Percentiles rank a stretch among this genome's conserved stretches.
These are phyloP conservation scores for Meghimatium bilineatum DNA, from an alignment of 2,888 invertebrate species.

Conservation along the genomic window DNA sequence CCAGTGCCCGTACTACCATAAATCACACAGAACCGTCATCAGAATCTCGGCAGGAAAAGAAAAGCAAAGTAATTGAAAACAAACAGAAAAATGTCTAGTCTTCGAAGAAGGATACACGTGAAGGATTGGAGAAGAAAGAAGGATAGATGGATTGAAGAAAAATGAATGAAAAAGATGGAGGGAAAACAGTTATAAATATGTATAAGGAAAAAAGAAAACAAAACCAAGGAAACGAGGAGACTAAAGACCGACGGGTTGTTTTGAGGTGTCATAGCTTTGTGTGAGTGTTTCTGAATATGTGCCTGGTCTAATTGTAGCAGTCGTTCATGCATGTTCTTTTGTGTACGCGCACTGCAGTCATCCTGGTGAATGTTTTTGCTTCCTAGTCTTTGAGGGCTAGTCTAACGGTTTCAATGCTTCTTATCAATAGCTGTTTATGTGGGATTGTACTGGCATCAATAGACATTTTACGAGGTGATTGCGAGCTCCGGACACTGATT, in stretches of 20 bases:
- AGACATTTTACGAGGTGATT: constrained; percentile 12
- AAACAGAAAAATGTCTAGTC: neutral
- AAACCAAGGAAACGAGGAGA: neutral
- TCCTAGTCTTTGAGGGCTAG: constrained; percentile 21
- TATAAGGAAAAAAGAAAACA: neutral
- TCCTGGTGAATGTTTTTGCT: constrained; percentile 6
- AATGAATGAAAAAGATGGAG: neutral
- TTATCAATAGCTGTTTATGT: constrained; percentile 30
- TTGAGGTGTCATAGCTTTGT: constrained; percentile 29
- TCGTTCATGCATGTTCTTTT: constrained; percentile 14
- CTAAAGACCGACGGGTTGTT: constrained; percentile 16
- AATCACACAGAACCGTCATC: constrained; percentile 19
- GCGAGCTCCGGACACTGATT: neutral
- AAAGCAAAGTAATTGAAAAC: constrained; percentile 29
- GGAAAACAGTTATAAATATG: neutral
- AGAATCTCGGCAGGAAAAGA: constrained; percentile 10
- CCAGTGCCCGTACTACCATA: constrained; percentile 1
- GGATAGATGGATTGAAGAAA: neutral
- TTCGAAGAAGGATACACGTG: constrained; percentile 1
- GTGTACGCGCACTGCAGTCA: neutral
- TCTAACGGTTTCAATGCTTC: constrained; percentile 25
- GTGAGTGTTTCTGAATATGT: constrained; percentile 10
- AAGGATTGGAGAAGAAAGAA: constrained; percentile 15
- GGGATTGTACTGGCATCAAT: constrained; percentile 23
- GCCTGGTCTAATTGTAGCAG: neutral